phyloP scores from a whole-genome alignment of 2,888 invertebrate genomes.

The Bugula neritina region DNA sequence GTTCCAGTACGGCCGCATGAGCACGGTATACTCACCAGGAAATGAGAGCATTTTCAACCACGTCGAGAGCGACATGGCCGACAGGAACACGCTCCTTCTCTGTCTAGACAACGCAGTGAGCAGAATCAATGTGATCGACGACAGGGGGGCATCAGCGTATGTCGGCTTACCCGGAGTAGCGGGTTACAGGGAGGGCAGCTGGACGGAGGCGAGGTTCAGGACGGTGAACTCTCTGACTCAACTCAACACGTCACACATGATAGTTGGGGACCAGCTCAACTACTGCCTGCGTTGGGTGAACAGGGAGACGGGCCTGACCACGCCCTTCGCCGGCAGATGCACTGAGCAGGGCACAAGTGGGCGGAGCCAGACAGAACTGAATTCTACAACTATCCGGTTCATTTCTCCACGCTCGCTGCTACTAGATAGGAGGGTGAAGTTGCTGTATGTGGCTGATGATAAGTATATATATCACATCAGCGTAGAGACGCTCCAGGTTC shows the following conservation, averaged over 20 bases:
- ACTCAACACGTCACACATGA: background rate
- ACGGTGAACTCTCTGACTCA: background rate
- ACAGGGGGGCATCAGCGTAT: background rate
- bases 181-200: background rate
- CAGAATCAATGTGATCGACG: background rate
- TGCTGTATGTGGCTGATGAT: conserved; percentile 2
- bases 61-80: background rate
- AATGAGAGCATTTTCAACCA: conserved; percentile 13
- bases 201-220: background rate
- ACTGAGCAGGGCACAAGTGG: background rate
- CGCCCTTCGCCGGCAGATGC: background rate
- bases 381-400: background rate
- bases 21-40: background rate
- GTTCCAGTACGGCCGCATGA: background rate
- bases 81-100: background rate
- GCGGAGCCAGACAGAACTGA: background rate
- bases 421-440: background rate
- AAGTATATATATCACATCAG: background rate
- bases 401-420: background rate
- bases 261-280: background rate
- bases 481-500: background rate
- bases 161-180: background rate
- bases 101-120: background rate
- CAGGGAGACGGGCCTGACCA: background rate
- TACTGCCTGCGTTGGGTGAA: background rate